Conservation (phyloP, 2,113 vertebrate species). For the Mastomys coucha region DNA sequence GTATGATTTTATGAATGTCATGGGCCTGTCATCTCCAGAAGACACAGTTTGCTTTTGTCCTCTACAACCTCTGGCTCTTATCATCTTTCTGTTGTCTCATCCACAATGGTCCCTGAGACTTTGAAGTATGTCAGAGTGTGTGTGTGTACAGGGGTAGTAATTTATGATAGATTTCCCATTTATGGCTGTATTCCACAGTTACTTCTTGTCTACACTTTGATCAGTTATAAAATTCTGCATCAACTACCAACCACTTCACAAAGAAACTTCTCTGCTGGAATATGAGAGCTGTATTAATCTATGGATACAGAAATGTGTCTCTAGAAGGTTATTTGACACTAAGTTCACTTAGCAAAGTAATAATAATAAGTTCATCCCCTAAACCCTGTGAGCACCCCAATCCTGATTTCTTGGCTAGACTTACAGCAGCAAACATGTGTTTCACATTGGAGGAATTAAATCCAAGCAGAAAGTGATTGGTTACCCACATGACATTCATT, state of each 20-base stretch:
- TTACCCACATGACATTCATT: neutral
- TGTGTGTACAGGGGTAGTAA: neutral
- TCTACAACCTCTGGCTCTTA: neutral
- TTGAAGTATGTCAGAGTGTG: neutral
- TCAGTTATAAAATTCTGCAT: neutral
- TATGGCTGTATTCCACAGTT: neutral
- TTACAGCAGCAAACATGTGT: neutral
- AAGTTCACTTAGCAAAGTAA: neutral
- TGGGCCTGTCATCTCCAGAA: neutral
- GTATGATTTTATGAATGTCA: neutral
- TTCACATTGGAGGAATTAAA: neutral
- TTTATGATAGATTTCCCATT: neutral
- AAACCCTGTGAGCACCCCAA: neutral
- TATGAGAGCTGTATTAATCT: neutral
- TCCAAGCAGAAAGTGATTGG: neutral
- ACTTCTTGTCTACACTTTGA: neutral
- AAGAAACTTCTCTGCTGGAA: neutral
- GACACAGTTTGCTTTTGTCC: neutral
- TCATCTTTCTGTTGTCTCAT: neutral
- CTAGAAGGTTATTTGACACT: neutral
- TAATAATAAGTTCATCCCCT: neutral
- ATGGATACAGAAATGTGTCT: neutral
- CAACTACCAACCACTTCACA: neutral
- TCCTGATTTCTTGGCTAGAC: too few species aligned
- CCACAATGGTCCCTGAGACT: neutral